phyloP scores from a whole-genome alignment of 2,888 invertebrate genomes.

The Archips xylosteana region DNA sequence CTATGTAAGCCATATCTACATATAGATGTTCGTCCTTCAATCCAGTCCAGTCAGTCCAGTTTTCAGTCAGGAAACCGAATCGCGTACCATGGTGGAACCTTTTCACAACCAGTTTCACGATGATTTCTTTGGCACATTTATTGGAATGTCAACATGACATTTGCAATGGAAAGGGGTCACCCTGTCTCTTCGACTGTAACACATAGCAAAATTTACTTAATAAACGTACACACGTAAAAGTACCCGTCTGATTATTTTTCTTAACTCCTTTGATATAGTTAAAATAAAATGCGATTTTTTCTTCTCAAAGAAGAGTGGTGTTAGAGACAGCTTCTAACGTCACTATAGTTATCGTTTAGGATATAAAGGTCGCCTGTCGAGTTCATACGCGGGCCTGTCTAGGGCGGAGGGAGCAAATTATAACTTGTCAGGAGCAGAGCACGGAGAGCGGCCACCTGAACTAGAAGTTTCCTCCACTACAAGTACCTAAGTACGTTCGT shows the following conservation, averaged over 20 bases:
- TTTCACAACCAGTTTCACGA: too few species aligned
- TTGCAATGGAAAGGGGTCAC: too few species aligned
- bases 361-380: conserved; percentile 78
- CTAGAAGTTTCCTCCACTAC: conserved; percentile 45
- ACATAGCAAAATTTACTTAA: too few species aligned
- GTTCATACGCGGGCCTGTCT: conserved; percentile 51
- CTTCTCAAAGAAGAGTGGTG: conserved; percentile 16
- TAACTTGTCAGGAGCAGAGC: conserved; percentile 73
- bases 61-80: too few species aligned
- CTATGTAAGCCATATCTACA: neutral
- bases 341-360: conserved; percentile 66
- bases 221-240: too few species aligned
- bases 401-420: conserved; percentile 72
- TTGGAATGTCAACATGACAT: too few species aligned
- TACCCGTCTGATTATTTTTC: neutral
- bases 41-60: too few species aligned
- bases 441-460: conserved; percentile 60
- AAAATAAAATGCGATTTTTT: conserved; percentile 5
- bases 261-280: conserved; percentile 1
- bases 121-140: too few species aligned
- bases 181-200: too few species aligned
- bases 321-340: conserved; percentile 23
- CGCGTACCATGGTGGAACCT: too few species aligned
- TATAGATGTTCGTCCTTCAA: neutral
- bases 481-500: neutral